These are phyloP conservation scores for Aphrophora alni DNA, from an alignment of 2,888 invertebrate genomes.

Conservation along the genomic window DNA sequence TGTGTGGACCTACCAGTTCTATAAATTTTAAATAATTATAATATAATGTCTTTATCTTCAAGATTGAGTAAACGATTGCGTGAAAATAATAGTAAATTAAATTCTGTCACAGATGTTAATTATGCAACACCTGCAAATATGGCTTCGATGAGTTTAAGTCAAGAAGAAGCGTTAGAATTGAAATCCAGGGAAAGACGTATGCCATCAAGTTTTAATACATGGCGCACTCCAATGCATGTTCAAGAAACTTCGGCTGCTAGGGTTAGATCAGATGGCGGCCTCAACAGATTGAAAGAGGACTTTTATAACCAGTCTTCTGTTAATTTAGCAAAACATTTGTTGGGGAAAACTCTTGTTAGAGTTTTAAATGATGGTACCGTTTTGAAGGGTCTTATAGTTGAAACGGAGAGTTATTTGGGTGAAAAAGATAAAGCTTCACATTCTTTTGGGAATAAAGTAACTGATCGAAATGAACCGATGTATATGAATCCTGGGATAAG, in stretches of 20 bases:
- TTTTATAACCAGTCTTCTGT: slow-evolving; percentile 60
- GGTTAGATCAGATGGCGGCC: background rate
- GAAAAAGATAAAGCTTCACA: slow-evolving; percentile 71
- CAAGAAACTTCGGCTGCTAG: background rate
- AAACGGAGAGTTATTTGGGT: slow-evolving; percentile 75
- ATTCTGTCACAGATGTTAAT: background rate
- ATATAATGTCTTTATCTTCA: background rate
- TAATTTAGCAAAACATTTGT: slow-evolving; percentile 63
- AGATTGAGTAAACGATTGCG: background rate
- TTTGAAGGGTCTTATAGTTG: slow-evolving; percentile 71
- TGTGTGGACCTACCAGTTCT: no score
- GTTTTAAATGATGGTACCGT: slow-evolving; percentile 58
- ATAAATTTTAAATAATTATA: no score
- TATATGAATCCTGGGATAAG: slow-evolving; percentile 73
- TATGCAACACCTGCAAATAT: background rate
- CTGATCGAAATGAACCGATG: slow-evolving; percentile 70
- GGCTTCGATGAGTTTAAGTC: background rate
- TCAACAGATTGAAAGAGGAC: background rate
- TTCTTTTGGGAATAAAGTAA: slow-evolving; percentile 64
- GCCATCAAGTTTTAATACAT: background rate
- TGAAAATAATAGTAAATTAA: background rate
- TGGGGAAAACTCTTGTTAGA: slow-evolving; percentile 69
- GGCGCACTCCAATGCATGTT: background rate
- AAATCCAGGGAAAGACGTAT: background rate
- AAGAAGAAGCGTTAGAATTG: background rate